Conservation (phyloP, 2,888 invertebrate genomes). For the Mantis religiosa region DNA sequence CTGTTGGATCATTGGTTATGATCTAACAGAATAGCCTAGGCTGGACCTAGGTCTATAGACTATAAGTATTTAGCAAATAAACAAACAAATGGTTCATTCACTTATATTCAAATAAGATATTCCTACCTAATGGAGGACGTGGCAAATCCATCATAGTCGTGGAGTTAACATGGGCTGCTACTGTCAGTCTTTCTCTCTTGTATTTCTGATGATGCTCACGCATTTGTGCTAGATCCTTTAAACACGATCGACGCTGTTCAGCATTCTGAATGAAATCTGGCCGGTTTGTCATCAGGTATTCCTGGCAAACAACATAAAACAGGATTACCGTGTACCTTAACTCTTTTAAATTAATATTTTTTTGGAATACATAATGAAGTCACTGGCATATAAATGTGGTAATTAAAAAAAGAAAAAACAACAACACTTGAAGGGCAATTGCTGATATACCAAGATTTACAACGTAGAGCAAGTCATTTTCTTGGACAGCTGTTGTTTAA, state of each 20-base stretch:
- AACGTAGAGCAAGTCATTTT: too few relatives aligned
- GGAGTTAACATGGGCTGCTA: conserved; percentile 34
- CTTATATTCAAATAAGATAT: background rate
- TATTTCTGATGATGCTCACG: conserved; percentile 47
- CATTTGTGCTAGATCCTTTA: conserved; percentile 48
- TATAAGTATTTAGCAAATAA: background rate
- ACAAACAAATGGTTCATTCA: background rate
- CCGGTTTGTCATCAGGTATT: conserved; percentile 64
- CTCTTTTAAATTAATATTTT: too few relatives aligned
- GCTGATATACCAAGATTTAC: too few relatives aligned
- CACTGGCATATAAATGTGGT: too few relatives aligned
- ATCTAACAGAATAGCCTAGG: background rate
- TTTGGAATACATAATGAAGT: too few relatives aligned
- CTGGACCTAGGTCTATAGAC: background rate
- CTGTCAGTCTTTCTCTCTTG: conserved; percentile 45
- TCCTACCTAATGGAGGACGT: conserved; percentile 42
- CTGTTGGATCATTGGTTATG: background rate
- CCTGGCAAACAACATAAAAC: conserved; percentile 50
- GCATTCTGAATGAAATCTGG: conserved; percentile 65
- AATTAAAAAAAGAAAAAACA: too few relatives aligned
- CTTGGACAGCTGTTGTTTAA: too few relatives aligned
- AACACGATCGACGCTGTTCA: conserved; percentile 50
- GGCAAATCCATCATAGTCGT: conserved; percentile 38
- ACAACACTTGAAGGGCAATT: too few relatives aligned
- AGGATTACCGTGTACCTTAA: too few relatives aligned